Evolutionary conservation across 2,888 invertebrate species (phyloP).

Genomic region (Apodemia zela): DNA sequence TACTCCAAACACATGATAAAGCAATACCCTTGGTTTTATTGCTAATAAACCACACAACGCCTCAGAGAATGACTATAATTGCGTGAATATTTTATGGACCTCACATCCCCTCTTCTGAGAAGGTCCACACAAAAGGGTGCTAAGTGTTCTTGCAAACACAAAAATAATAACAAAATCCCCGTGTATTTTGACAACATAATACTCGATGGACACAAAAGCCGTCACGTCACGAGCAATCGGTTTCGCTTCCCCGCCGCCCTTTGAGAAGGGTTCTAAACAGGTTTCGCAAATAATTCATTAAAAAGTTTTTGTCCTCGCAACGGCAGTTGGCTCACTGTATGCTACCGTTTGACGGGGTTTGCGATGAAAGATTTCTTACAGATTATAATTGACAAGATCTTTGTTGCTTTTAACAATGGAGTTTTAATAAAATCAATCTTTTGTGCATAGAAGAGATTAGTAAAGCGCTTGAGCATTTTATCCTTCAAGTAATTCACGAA

Average conservation of each 20-base stretch:
- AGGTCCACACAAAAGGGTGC: constrained; percentile 71
- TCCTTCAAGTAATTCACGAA: constrained; percentile 52
- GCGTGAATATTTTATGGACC: constrained; percentile 56
- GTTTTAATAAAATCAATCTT: constrained; percentile 61
- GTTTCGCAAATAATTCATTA: constrained; percentile 78
- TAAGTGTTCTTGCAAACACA: constrained; percentile 78
- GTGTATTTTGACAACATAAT: constrained; percentile 80
- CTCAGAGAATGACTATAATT: constrained; percentile 64
- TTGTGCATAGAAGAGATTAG: constrained; percentile 68
- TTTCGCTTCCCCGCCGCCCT: constrained; percentile 71
- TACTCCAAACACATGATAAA: constrained; percentile 27
- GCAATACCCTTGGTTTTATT: neutral
- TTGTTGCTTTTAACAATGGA: constrained; percentile 71
- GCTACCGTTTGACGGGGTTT: constrained; percentile 72
- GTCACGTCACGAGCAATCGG: constrained; percentile 77
- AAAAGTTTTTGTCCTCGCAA: constrained; percentile 40
- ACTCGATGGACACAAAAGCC: constrained; percentile 74
- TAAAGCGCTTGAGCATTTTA: constrained; percentile 49
- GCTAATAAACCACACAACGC: constrained; percentile 29
- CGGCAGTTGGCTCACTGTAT: constrained; percentile 55
- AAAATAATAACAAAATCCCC: constrained; percentile 79
- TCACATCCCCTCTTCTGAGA: constrained; percentile 69
- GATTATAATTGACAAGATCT: constrained; percentile 80
- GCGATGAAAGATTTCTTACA: constrained; percentile 64
- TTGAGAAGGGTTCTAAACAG: constrained; percentile 72